Evolutionary conservation across 2,888 invertebrate genomes (phyloP).

Genomic region (Cheilosia grossa): DNA sequence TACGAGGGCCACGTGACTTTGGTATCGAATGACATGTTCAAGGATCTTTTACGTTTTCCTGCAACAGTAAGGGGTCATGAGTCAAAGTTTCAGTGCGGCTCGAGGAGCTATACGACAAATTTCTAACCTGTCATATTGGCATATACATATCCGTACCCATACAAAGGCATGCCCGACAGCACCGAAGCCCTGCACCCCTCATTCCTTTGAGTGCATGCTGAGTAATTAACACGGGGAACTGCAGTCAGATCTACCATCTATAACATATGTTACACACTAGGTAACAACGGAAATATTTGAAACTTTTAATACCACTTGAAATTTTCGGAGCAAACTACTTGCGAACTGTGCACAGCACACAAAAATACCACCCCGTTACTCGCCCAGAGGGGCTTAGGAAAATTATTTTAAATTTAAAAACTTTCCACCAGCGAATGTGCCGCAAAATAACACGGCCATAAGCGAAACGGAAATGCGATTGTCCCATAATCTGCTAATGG

Average conservation of each 20-base stretch:
- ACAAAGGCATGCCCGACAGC: neutral
- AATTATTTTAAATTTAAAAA: constrained; percentile 75
- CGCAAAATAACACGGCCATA: constrained; percentile 59
- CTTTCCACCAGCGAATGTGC: constrained; percentile 65
- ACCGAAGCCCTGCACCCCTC: neutral
- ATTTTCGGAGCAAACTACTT: constrained; percentile 65
- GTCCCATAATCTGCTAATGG: constrained; percentile 62
- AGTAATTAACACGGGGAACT: constrained; percentile 52
- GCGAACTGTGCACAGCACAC: constrained; percentile 47
- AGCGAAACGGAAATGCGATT: constrained; percentile 63
- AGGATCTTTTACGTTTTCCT: constrained; percentile 24
- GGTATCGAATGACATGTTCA: constrained; percentile 37
- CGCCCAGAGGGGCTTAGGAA: constrained; percentile 43
- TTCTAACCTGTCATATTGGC: constrained; percentile 25
- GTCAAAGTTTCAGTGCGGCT: neutral
- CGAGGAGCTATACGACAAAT: neutral
- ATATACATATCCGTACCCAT: neutral
- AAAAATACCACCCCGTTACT: constrained; percentile 6
- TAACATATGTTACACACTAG: constrained; percentile 39
- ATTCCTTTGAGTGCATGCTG: constrained; percentile 7
- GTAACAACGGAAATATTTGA: constrained; percentile 62
- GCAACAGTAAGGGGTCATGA: constrained; percentile 24
- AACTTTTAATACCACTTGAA: constrained; percentile 68
- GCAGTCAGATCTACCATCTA: constrained; percentile 35
- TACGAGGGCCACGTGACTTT: constrained; percentile 66